These are phyloP conservation scores for Eucriotettix oculatus DNA, from an alignment of 2,888 invertebrate genomes.

Conservation along the genomic window DNA sequence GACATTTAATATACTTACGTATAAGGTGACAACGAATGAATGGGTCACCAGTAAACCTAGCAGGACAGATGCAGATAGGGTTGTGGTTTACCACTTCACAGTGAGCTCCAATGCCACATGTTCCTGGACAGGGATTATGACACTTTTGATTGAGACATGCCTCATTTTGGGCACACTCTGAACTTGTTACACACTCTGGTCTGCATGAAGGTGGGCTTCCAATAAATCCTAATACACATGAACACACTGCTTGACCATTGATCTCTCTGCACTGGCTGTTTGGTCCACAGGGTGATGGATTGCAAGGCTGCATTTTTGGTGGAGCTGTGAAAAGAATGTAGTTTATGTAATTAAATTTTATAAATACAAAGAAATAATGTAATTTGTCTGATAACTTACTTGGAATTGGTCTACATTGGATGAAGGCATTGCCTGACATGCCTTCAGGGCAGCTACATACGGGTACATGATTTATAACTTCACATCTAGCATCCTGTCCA, in stretches of 20 bases:
- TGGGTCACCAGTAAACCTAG: constrained; percentile 43
- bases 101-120: constrained; percentile 39
- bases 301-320: constrained; percentile 21
- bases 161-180: constrained; percentile 30
- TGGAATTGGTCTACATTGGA: constrained; percentile 38
- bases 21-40: constrained; percentile 23
- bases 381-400: constrained; percentile 25
- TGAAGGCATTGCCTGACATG: constrained; percentile 55
- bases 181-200: constrained; percentile 29
- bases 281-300: constrained; percentile 31
- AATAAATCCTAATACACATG: constrained; percentile 26
- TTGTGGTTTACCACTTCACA: constrained; percentile 47
- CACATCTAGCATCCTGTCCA: constrained; percentile 34
- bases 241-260: constrained; percentile 28
- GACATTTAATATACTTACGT: constrained; percentile 16
- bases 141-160: constrained; percentile 53
- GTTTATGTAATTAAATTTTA: too few species aligned
- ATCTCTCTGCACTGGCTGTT: constrained; percentile 30
- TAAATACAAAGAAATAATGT: not conserved
- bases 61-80: constrained; percentile 43
- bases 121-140: constrained; percentile 38
- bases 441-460: constrained; percentile 22
- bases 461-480: constrained; percentile 19
- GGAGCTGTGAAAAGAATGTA: constrained; percentile 9
- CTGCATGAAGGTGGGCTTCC: constrained; percentile 29